Base-by-base conservation (phyloP, 1,140 invertebrate genomes). In the Mesaphorura yosii region DNA sequence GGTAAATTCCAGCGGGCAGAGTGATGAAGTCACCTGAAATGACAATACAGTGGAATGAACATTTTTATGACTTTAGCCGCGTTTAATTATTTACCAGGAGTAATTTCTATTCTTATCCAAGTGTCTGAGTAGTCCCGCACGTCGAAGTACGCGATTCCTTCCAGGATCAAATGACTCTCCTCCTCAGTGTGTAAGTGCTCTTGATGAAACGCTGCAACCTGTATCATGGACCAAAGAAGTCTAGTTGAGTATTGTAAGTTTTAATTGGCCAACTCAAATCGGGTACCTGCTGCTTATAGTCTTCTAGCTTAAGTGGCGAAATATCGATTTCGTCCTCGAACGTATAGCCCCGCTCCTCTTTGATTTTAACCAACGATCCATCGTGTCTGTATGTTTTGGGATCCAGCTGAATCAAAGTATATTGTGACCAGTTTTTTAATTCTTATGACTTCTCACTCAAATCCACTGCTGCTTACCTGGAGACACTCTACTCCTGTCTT, bases 131-230 rank as follows among this genome's bases (percentile, higher is more conserved):
- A 6, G 71, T 94, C 85, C 44, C 95, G 74, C 0, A 97, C 89
- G 74, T 98, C 95, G 72, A 98, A 98, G 70, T 95, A 98, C 0
- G 93, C 90, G n/a, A 7, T 20, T 6, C 57, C 91, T 51, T 84
- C 83, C 22, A 88, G 53, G 46, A 90, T 72, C 40, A 90, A 79
- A 42, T 94, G 79, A 60, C 97, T 94, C 73, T 98, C 95, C 69
- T 98, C 94, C 73, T 98, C 94, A 2, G 84, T 83, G 67, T 98
- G 95, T 39, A 98, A 72, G 73, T 98, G 95, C 69, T 98, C 95
- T 10, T 77, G 78, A 64, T 28, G 34, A 68, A 98, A 98, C 5
- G 73, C 78, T 67, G 89, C 90, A 7, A 97, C 66, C 77, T 83
- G n/a, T 44, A 25, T 27, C 20, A 46, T 27, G 19, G n/a, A n/a